Evolutionary conservation across 2,888 invertebrate genomes (phyloP).

Genomic region (Bhutanitis thaidina): DNA sequence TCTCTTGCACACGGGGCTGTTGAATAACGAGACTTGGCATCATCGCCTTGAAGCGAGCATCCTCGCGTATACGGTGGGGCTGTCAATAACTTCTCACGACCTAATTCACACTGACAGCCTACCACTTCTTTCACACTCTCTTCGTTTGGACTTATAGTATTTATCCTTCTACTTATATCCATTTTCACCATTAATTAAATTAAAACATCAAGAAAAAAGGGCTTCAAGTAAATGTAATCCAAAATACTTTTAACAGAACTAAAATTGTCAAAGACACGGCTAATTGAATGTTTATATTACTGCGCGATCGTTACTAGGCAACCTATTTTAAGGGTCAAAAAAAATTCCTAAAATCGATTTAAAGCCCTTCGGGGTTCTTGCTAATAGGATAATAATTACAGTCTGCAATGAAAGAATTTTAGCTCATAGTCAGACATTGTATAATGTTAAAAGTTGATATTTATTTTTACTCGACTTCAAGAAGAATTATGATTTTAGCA

Average conservation of each 20-base stretch:
- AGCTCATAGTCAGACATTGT: too few species aligned
- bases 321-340: neutral
- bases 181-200: conserved; percentile 26
- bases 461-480: too few species aligned
- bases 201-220: conserved; percentile 3
- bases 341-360: too few species aligned
- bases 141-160: conserved; percentile 42
- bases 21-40: conserved; percentile 44
- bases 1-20: conserved; percentile 63
- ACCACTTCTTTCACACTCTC: conserved; percentile 45
- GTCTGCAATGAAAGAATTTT: too few species aligned
- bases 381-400: too few species aligned
- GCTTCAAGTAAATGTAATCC: conserved; percentile 5
- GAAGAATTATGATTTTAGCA: too few species aligned
- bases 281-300: conserved; percentile 36
- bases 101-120: conserved; percentile 66
- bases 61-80: conserved; percentile 59
- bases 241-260: conserved; percentile 10
- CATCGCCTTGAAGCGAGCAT: conserved; percentile 38
- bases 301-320: conserved; percentile 13
- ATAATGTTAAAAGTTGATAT: too few species aligned
- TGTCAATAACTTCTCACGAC: conserved; percentile 66
- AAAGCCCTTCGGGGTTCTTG: too few species aligned
- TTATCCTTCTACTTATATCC: conserved; percentile 39
- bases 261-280: conserved; percentile 5